Conservation (phyloP, 2,797 vertebrate species). For the Sylvia borin region DNA sequence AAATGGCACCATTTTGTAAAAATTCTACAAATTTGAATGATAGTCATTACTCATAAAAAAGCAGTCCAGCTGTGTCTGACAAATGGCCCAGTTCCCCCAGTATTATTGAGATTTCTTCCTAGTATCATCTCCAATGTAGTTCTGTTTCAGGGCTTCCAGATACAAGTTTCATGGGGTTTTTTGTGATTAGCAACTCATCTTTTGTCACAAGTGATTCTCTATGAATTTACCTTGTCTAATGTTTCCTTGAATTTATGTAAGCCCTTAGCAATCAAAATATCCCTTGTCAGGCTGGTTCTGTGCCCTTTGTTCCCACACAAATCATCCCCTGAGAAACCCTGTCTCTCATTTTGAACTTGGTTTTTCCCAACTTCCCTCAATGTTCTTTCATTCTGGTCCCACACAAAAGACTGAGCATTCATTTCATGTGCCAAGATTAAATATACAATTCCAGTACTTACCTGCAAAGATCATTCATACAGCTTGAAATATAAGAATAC, state of each 20-base stretch:
- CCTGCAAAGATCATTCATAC: slow-evolving; percentile 96
- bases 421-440: neutral
- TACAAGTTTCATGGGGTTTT: accelerated
- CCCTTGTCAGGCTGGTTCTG: neutral
- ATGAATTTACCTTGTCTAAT: neutral
- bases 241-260: neutral
- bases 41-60: neutral
- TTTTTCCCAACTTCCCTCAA: neutral
- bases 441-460: slow-evolving; percentile 75
- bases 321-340: neutral
- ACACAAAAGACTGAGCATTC: neutral
- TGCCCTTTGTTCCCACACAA: neutral
- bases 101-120: neutral
- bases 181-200: neutral
- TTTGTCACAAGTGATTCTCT: neutral
- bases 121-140: neutral
- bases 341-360: neutral
- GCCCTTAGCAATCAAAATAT: neutral
- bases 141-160: neutral
- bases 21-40: neutral
- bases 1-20: neutral
- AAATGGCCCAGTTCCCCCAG: neutral
- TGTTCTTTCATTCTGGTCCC: neutral
- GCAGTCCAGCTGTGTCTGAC: neutral
- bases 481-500: slow-evolving; percentile 96